Conservation (phyloP, 2,113 vertebrate genomes). For the Cichladusa arquata region DNA sequence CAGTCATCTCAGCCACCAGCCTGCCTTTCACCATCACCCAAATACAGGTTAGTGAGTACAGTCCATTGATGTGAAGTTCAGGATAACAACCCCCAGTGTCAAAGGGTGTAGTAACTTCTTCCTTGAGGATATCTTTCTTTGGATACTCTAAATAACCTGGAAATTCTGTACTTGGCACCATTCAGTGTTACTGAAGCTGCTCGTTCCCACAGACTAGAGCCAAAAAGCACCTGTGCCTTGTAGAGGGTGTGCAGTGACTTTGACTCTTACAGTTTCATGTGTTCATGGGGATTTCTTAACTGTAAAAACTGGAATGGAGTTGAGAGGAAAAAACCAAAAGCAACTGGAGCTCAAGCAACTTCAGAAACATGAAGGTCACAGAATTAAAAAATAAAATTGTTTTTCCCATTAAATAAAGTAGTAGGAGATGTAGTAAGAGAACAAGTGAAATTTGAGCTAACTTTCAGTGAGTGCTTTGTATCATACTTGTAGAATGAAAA, state of each 20-base stretch:
- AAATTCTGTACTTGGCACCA: not conserved
- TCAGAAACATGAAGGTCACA: not conserved
- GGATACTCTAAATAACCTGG: not conserved
- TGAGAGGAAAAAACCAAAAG: not conserved
- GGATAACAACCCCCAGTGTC: rapidly evolving
- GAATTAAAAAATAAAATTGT: not conserved
- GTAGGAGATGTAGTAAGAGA: not conserved
- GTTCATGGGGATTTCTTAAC: not conserved
- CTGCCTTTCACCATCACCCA: not conserved
- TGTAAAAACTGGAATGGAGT: not conserved
- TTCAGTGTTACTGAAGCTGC: not conserved
- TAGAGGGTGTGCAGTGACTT: not conserved
- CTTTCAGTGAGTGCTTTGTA: not conserved
- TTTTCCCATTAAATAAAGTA: not conserved
- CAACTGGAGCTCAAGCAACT: not conserved
- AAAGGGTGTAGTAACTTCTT: not conserved
- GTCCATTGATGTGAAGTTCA: not conserved
- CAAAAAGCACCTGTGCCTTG: not conserved
- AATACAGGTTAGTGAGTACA: not conserved
- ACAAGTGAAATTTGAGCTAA: not conserved
- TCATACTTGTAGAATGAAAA: not conserved
- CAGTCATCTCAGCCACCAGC: not conserved
- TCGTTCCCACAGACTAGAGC: rapidly evolving
- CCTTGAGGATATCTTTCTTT: not conserved
- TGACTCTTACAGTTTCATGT: not conserved